Evolutionary conservation across 2,797 vertebrate species (phyloP).

Genomic region (Eptatretus atami): DNA sequence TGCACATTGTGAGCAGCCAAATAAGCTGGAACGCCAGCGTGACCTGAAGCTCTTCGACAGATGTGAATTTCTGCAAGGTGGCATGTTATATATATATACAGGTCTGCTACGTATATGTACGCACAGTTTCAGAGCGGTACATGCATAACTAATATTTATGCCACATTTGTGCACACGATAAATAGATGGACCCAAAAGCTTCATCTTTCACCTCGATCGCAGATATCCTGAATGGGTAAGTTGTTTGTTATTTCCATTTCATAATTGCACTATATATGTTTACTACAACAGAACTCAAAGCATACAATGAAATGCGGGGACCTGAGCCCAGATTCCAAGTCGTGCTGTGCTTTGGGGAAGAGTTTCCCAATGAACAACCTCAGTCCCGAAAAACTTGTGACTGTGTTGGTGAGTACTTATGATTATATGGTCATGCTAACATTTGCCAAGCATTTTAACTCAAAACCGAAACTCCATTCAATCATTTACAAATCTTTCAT

Average conservation of each 20-base stretch:
- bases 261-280: not conserved
- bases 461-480: too few relatives aligned
- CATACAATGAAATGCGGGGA: conserved; percentile 38
- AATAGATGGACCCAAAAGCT: too few relatives aligned
- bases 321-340: conserved; percentile 39
- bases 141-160: too few relatives aligned
- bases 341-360: conserved; percentile 69
- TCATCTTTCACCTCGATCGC: too few relatives aligned
- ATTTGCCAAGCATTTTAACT: too few relatives aligned
- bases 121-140: too few relatives aligned
- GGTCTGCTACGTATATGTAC: too few relatives aligned
- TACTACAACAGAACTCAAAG: conserved; percentile 33
- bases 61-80: not conserved
- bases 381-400: conserved; percentile 54
- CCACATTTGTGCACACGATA: too few relatives aligned
- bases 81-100: not conserved
- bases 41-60: not conserved
- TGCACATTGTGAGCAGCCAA: not conserved
- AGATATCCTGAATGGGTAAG: too few relatives aligned
- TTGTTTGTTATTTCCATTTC: too few relatives aligned
- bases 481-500: too few relatives aligned
- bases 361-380: conserved; percentile 31
- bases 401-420: conserved; percentile 38
- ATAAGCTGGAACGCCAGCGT: not conserved
- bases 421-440: too few relatives aligned